Evolutionary conservation across 1,140 invertebrate genomes (phyloP), one percentile per base, ranked within the genome.

Genomic region (Triops cancriformis): DNA sequence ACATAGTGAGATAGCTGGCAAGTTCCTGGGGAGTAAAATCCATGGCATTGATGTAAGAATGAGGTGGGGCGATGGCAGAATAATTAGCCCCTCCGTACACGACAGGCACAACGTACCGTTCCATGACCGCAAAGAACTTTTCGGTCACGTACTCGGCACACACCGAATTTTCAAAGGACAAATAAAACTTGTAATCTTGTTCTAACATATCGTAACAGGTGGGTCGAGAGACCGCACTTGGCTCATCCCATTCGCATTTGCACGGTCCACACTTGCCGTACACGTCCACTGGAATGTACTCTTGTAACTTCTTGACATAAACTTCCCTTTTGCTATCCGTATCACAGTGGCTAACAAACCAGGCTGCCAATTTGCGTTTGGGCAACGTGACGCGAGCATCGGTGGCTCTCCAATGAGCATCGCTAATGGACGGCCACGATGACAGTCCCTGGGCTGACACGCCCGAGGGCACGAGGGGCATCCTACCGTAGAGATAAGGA

Each of bases 331-430:
- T 82, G 78, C 85, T 84, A 0, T 77, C 45, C 0, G 86, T 84
- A 11, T 81, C 78, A 81, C 89, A 89, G 81, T 89, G 86, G 31
- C 85, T 87, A 0, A 88, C 87, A 75, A 88, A 82, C 87, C 87
- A 88, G 12, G 85, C 85, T 1, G 84, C 83, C 14, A 81, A 43
- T 77, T 82, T 82, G 12, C 79, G 81, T 43, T 80, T 78, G 2
- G 28, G 41, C 23, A 23, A n/a, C 27, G 6, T 74, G 9, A 3
- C 6, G 28, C 23, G 5, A 7, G 41, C 4, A 10, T 18, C 14
- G 23, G 23, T 23, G 51, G 14, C 23, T 23, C 18, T 64, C 51
- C 51, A 64, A 23, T 64, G 51, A 64, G 23, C n/a, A n/a, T 64
- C 51, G 18, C 51, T 64, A 23, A 64, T 4, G 5, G 23, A 64